phyloP scores from a whole-genome alignment of 2,888 invertebrate genomes.

The Platycheirus albimanus region DNA sequence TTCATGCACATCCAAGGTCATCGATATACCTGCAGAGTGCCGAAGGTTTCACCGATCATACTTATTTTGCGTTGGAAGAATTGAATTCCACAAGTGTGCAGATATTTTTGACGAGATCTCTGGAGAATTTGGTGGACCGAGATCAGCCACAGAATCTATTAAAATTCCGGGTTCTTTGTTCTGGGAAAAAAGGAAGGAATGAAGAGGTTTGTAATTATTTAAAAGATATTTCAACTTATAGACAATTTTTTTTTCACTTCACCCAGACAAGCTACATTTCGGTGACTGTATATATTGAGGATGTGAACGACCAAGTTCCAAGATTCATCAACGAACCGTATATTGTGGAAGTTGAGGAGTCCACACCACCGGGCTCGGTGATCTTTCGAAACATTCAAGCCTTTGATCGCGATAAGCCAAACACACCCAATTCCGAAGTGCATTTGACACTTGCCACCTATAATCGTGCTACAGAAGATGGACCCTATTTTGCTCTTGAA shows the following conservation, averaged over 20 bases:
- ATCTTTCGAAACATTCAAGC: constrained; percentile 92
- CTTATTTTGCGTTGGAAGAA: constrained; percentile 84
- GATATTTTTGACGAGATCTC: constrained; percentile 88
- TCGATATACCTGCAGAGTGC: constrained; percentile 79
- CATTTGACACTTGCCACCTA: constrained; percentile 90
- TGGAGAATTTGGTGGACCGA: constrained; percentile 91
- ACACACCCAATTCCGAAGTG: constrained; percentile 93
- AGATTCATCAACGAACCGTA: constrained; percentile 91
- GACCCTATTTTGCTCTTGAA: constrained; percentile 87
- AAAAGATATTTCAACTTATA: background rate
- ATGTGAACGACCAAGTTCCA: constrained; percentile 93
- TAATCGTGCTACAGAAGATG: constrained; percentile 78
- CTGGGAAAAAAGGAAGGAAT: constrained; percentile 79
- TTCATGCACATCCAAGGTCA: constrained; percentile 92
- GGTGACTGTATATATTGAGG: constrained; percentile 94
- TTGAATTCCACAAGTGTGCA: constrained; percentile 90
- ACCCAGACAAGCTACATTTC: constrained; percentile 91
- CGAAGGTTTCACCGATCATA: constrained; percentile 81
- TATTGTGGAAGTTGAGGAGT: constrained; percentile 90
- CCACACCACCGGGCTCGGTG: constrained; percentile 90
- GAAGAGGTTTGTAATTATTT: constrained; percentile 78
- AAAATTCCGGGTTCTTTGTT: constrained; percentile 91
- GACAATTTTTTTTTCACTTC: background rate
- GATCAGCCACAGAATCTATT: constrained; percentile 91
- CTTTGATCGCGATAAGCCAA: constrained; percentile 92